phyloP scores from a whole-genome alignment of 2,113 vertebrate genomes.

The Nipponia nippon region DNA sequence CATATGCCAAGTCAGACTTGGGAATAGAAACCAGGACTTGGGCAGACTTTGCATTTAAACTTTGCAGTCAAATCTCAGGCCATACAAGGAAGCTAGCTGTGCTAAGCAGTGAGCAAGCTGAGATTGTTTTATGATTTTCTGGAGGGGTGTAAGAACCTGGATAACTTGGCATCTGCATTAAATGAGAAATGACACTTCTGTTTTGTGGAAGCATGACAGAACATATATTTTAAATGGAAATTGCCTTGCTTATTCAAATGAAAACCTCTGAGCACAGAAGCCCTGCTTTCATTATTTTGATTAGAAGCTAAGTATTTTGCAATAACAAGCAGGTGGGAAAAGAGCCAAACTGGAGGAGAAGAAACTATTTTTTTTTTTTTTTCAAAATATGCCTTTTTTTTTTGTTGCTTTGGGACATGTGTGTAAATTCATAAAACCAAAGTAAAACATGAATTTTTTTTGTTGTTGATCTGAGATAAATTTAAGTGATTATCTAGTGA shows the following conservation, averaged over 20 bases:
- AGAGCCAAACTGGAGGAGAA: not conserved
- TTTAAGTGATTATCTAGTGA: not conserved
- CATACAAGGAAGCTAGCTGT: not conserved
- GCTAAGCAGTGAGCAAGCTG: not conserved
- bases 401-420: not conserved
- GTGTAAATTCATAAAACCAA: not conserved
- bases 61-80: not conserved
- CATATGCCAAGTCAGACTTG: not conserved
- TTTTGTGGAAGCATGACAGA: not conserved
- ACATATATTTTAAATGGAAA: slow-evolving; percentile 39
- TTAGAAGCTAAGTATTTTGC: slow-evolving; percentile 2
- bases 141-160: not conserved
- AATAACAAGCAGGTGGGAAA: not conserved
- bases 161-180: not conserved
- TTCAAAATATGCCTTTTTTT: not conserved
- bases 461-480: not conserved
- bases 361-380: not conserved
- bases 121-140: not conserved
- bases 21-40: not conserved
- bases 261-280: not conserved
- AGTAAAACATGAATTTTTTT: not conserved
- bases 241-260: slow-evolving; percentile 5
- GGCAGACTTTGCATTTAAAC: not conserved
- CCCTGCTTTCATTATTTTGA: not conserved
- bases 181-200: not conserved